These are phyloP conservation scores for Strigamia crassipes DNA, from an alignment of 2,888 invertebrate species.

Conservation along the genomic window DNA sequence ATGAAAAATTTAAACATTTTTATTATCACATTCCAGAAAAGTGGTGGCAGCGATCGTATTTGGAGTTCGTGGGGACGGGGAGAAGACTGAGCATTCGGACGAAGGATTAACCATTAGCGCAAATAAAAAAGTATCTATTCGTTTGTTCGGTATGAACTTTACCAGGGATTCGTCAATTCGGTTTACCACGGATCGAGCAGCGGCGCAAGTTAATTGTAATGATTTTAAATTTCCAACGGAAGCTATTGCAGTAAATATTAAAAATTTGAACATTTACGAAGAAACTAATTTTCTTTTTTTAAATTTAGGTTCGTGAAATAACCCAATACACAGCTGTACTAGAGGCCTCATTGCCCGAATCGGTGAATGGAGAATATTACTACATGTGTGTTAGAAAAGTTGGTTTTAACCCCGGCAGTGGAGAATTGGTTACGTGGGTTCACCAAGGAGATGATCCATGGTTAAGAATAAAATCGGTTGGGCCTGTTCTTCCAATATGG, in stretches of 20 bases:
- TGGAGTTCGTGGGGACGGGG: slow-evolving; percentile 44
- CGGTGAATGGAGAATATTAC: slow-evolving; percentile 42
- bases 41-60: slow-evolving; percentile 4
- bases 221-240: slow-evolving; percentile 63
- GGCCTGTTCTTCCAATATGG: slow-evolving; percentile 76
- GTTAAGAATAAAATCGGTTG: slow-evolving; percentile 65
- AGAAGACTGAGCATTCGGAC: slow-evolving; percentile 52
- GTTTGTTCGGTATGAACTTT: slow-evolving; percentile 76
- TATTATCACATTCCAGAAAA: slow-evolving; percentile 25
- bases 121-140: slow-evolving; percentile 66
- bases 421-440: slow-evolving; percentile 51
- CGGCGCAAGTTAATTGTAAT: slow-evolving; percentile 67
- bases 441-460: slow-evolving; percentile 57
- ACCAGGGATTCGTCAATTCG: slow-evolving; percentile 70
- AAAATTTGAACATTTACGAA: too few species aligned
- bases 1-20: neutral
- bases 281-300: neutral
- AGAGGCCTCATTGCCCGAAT: slow-evolving; percentile 16
- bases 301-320: slow-evolving; percentile 32
- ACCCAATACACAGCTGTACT: slow-evolving; percentile 4
- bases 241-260: slow-evolving; percentile 60
- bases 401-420: slow-evolving; percentile 24
- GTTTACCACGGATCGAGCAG: slow-evolving; percentile 68
- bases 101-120: slow-evolving; percentile 72
- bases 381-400: slow-evolving; percentile 48